phyloP scores from a whole-genome alignment of 2,113 vertebrate species.

The Lophura nycthemera region DNA sequence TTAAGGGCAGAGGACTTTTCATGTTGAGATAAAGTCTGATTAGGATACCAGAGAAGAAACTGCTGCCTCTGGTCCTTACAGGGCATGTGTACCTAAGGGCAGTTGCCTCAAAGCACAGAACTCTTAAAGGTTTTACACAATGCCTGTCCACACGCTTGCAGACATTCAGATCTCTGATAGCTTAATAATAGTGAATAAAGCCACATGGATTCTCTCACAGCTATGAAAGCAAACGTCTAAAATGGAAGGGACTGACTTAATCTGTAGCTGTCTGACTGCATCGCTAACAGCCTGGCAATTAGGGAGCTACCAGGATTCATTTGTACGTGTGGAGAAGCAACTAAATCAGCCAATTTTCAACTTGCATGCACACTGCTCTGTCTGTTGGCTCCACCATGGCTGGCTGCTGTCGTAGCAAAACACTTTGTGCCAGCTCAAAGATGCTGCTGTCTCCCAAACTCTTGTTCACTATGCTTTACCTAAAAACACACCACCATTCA shows the following conservation, averaged over 20 bases:
- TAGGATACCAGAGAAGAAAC: not conserved
- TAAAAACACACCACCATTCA: accelerated
- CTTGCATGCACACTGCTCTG: slow-evolving; percentile 61
- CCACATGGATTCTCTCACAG: not conserved
- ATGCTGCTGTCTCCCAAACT: not conserved
- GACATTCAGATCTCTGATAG: not conserved
- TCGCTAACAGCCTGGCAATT: slow-evolving; percentile 50
- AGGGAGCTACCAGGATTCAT: not conserved
- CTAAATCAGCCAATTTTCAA: slow-evolving; percentile 69
- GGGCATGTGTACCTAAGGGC: not conserved
- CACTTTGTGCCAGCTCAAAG: slow-evolving; percentile 20
- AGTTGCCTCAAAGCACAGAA: not conserved
- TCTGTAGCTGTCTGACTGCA: slow-evolving; percentile 38
- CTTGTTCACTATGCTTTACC: not conserved
- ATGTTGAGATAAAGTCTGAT: not conserved
- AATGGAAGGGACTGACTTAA: slow-evolving; percentile 37
- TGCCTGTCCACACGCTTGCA: not conserved
- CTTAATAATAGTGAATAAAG: slow-evolving; percentile 23
- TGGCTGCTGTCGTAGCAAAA: slow-evolving; percentile 43
- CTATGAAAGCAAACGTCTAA: slow-evolving; percentile 41
- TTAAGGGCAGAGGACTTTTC: not conserved
- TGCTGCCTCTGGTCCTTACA: not conserved
- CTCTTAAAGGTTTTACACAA: not conserved
- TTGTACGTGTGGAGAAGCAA: slow-evolving; percentile 17
- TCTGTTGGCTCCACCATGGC: slow-evolving; percentile 30